Conservation (phyloP, 2,113 vertebrate genomes). For the Orientallactaga bullata region DNA sequence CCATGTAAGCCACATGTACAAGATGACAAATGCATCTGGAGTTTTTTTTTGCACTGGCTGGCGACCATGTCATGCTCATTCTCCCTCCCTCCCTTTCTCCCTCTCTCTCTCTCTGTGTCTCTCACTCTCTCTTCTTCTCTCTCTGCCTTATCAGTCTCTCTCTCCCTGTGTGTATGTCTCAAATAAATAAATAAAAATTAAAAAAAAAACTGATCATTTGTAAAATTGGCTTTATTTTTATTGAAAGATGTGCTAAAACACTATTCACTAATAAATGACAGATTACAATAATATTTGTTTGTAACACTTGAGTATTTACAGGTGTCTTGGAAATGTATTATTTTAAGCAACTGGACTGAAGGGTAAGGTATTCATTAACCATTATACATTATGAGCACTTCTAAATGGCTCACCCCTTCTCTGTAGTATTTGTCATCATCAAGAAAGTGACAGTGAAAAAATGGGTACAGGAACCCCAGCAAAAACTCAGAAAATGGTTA, state of each 20-base stretch:
- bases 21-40: too few species aligned
- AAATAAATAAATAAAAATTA: not conserved
- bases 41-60: too few species aligned
- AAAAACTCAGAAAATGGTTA: too few species aligned
- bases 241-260: not conserved
- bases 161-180: too few species aligned
- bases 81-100: too few species aligned
- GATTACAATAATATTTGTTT: not conserved
- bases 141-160: too few species aligned
- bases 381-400: not conserved
- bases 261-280: not conserved
- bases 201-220: not conserved
- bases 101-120: too few species aligned
- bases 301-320: not conserved
- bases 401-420: not conserved
- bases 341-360: not conserved
- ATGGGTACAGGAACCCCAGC: too few species aligned
- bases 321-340: not conserved
- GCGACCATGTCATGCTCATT: too few species aligned
- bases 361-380: constrained; percentile 8
- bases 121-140: too few species aligned
- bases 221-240: not conserved
- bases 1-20: too few species aligned
- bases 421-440: constrained; percentile 22
- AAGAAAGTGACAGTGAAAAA: not conserved